Conservation (phyloP, 92 coral and sea anemone genomes). For the Montipora capitata region DNA sequence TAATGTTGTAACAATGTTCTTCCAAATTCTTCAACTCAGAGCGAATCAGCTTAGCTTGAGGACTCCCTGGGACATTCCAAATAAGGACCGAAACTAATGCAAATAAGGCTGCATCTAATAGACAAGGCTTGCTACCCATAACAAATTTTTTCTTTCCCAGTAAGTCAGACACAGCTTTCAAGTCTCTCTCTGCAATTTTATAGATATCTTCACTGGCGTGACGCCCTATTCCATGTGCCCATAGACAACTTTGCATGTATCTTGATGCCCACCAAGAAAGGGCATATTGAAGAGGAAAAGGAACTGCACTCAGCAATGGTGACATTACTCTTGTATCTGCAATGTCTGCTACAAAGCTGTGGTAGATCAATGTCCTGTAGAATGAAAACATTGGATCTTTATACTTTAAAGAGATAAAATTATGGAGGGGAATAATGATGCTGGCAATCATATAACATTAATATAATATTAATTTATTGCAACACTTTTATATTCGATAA, state of each 20-base stretch:
- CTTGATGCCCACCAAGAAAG: constrained; percentile 51
- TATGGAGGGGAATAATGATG: not conserved
- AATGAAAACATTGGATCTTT: not conserved
- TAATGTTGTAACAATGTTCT: constrained; percentile 75
- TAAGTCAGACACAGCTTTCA: constrained; percentile 72
- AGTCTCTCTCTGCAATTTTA: constrained; percentile 80
- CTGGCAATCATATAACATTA: not conserved
- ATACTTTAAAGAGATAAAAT: not conserved
- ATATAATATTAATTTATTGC: not conserved
- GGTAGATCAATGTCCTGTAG: constrained; percentile 48
- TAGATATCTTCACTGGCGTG: constrained; percentile 84
- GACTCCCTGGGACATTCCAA: constrained; percentile 69
- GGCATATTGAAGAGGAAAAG: constrained; percentile 58
- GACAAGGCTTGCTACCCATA: constrained; percentile 80
- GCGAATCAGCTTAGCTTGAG: constrained; percentile 78
- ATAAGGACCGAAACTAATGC: constrained; percentile 77
- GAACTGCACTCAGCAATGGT: constrained; percentile 43
- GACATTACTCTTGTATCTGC: constrained; percentile 46
- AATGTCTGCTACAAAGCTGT: constrained; percentile 38
- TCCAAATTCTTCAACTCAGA: constrained; percentile 76
- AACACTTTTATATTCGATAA: no score
- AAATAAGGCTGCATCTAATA: constrained; percentile 80
- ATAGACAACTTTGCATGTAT: constrained; percentile 27
- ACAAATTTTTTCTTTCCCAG: constrained; percentile 81
- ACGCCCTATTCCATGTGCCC: constrained; percentile 88